A percentile compares a stretch with the other conserved stretches of the same genome.
These are phyloP conservation scores for Hirtodrosophila trivittata DNA, from an alignment of 2,888 invertebrate genomes.

Conservation along the genomic window DNA sequence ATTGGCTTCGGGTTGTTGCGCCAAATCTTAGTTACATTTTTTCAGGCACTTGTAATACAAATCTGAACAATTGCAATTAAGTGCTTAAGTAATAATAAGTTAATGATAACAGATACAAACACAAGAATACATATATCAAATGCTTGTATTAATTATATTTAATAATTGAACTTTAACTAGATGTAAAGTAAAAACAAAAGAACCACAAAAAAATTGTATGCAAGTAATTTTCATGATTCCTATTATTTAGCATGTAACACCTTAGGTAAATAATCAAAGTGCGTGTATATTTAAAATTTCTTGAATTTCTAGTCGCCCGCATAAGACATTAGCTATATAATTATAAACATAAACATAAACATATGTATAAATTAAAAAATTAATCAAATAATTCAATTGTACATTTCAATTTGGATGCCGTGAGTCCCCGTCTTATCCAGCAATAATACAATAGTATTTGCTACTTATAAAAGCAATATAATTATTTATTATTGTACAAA, in stretches of 20 bases:
- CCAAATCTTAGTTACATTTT: constrained; percentile 67
- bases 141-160: constrained; percentile 64
- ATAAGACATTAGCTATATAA: constrained; percentile 68
- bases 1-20: constrained; percentile 57
- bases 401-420: constrained; percentile 46
- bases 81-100: constrained; percentile 62
- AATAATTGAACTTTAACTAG: constrained; percentile 49
- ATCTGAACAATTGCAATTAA: constrained; percentile 39
- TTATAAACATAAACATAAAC: constrained; percentile 38
- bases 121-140: constrained; percentile 39
- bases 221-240: constrained; percentile 77
- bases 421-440: constrained; percentile 13
- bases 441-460: constrained; percentile 34
- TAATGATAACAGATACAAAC: constrained; percentile 39
- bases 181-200: constrained; percentile 25
- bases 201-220: constrained; percentile 36
- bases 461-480: constrained; percentile 27
- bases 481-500: constrained; percentile 11
- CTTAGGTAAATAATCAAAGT: constrained; percentile 59
- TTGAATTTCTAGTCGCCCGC: constrained; percentile 77
- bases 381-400: constrained; percentile 48
- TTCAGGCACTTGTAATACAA: constrained; percentile 40
- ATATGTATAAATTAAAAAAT: constrained; percentile 42
- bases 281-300: constrained; percentile 67
- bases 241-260: constrained; percentile 67